Base-by-base conservation (phyloP, 1,140 invertebrate genomes). In the Aphidius gifuensis region DNA sequence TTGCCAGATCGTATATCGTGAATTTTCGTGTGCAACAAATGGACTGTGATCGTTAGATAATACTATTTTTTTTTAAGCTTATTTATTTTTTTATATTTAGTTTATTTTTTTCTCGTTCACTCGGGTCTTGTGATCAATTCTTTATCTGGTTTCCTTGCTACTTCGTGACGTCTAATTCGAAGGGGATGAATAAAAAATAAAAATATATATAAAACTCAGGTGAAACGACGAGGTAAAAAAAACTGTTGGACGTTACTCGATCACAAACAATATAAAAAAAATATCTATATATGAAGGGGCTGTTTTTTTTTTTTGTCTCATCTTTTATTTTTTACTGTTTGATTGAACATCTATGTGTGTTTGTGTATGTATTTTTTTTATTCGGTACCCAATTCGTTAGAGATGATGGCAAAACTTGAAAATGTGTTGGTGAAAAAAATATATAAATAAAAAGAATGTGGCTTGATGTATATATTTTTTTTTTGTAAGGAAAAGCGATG, bases 381-480 rank as follows among this genome's bases (percentile, higher is more conserved):
- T 53, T 23, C 7, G 32, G 6, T 53, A 11, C 38, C 1, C 32
- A 39, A 7, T 32, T 32, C 23, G 23, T 32, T 4, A 32, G 23
- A 32, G 23, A 32, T 4, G 23, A 32, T 32, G 23, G 23, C 23
- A 32, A 32, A 32, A 32, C 23, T 32, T 39, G 9, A n/a, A 42
- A 16, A 40, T n/a, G 5, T 49, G 21, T 11, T n/a, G 6, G 51
- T 55, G 40, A n/a, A 38, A 42, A 7, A 8, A 39, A 39, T 8
- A 16, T 16, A 55, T 42, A 40, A 55, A n/a, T n/a, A 42, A n/a
- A 42, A 55, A 42, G 42, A 55, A 39, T 8, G 53, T 43, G 53
- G 16, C 38, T 40, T n/a, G 38, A 42, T 6, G n/a, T n/a, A 49
- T n/a, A 8, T 42, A n/a, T 38, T 42, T 40, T 55, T 55, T 55